Base-by-base conservation (phyloP, 2,888 invertebrate species). In the Chrysolina americana region DNA sequence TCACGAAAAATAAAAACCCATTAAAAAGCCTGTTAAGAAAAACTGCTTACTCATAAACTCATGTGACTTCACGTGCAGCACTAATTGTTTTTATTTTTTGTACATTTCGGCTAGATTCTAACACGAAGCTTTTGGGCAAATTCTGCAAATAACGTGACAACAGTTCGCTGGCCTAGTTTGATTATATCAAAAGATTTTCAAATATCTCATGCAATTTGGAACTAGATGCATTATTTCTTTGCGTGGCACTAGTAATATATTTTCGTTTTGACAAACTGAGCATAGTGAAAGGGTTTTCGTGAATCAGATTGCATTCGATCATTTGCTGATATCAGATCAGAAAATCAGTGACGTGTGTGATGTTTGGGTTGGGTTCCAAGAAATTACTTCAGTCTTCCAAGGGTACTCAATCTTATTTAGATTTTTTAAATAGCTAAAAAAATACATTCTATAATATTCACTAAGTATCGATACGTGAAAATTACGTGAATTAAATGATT, bases 191-290 rank as follows among this genome's bases (percentile, higher is more conserved):
- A 23, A 59, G 9, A 59, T 59, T 59, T 9, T 36, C 13, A 36
- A 59, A 59, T 36, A 59, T 15, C 23, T 59, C 28, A 10, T 59
- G 15, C 28, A 36, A 28, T 44, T n/a, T 4, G 59, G 11, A 59
- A 59, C 36, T n/a, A 59, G 36, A 59, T 59, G 59, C 59, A 59
- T 59, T 59, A 36, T 59, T 59, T 28, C n/a, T 28, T 59, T n/a
- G 59, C 59, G 59, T 59, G 59, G 28, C 59, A 28, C n/a, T 47
- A n/a, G 47, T 15, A 15, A 15, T n/a, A 47, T 47, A 15, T 47
- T 13, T n/a, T 47, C 6, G 47, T n/a, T 13, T 3, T 15, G 47
- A n/a, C 47, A 47, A 13, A 47, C 13, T 15, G n/a, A 47, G 47
- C 13, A 47, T 11, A 48, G 17, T 48, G 17, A 48, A 9, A 17